These are phyloP conservation scores for Oscheius sp. DNA, from an alignment of 1,140 invertebrate genomes.

Conservation along the genomic window DNA sequence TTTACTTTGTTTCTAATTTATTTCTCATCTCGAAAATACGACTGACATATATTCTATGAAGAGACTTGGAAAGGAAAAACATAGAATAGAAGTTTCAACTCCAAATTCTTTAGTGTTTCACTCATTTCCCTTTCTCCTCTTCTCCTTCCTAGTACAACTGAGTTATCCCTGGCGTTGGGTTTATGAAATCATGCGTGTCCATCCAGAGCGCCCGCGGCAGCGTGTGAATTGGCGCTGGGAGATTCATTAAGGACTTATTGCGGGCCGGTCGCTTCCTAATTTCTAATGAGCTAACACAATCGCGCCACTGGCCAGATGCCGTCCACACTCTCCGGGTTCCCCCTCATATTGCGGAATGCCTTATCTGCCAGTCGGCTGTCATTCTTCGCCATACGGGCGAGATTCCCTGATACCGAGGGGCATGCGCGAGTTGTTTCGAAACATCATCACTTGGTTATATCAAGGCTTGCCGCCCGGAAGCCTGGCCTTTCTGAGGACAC, in stretches of 20 bases:
- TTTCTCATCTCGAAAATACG: too few species aligned
- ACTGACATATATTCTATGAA: too few species aligned
- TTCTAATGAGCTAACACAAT: conserved; percentile 10
- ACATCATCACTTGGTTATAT: not conserved
- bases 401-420: not conserved
- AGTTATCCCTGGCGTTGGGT: too few species aligned
- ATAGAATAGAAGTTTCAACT: not conserved
- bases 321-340: not conserved
- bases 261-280: conserved; percentile 2
- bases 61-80: not conserved
- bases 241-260: conserved; percentile 14
- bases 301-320: not conserved
- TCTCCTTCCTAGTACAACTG: too few species aligned
- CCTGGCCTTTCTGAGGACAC: not conserved
- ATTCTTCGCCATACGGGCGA: not conserved
- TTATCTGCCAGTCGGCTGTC: conserved; percentile 2
- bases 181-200: too few species aligned
- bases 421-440: not conserved
- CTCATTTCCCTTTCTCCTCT: not conserved
- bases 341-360: not conserved
- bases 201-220: too few species aligned
- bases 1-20: too few species aligned
- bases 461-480: not conserved
- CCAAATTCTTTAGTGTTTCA: not conserved
- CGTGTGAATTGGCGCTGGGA: conserved; percentile 2